phyloP scores from a whole-genome alignment of 2,888 invertebrate species.

The Drosophila greeni region DNA sequence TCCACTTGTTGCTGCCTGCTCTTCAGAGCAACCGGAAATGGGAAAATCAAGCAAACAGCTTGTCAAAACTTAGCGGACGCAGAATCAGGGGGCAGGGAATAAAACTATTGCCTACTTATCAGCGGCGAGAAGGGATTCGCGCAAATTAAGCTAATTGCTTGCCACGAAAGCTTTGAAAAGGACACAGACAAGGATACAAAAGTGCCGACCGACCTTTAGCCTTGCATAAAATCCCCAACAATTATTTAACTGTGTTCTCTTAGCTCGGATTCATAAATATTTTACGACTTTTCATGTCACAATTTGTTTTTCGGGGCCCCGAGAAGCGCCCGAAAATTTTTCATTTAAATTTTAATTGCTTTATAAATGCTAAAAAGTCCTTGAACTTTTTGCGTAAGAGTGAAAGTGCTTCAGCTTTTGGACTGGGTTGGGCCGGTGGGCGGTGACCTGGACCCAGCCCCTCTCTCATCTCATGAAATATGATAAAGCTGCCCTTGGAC shows the following conservation, averaged over 20 bases:
- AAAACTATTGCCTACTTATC: conserved; percentile 29
- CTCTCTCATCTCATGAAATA: conserved; percentile 31
- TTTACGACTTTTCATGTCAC: conserved; percentile 64
- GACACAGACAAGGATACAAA: background rate
- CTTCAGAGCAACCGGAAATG: conserved; percentile 17
- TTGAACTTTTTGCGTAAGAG: conserved; percentile 73
- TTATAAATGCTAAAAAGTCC: conserved; percentile 77
- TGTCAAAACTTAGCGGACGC: conserved; percentile 3
- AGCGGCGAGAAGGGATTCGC: background rate
- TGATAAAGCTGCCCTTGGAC: conserved; percentile 61
- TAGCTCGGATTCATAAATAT: conserved; percentile 50
- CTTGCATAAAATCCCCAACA: conserved; percentile 51
- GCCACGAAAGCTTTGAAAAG: conserved; percentile 4
- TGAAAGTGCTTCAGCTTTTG: conserved; percentile 47
- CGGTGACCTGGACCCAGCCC: too few species aligned
- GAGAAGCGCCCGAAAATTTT: conserved; percentile 57
- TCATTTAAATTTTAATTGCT: conserved; percentile 78
- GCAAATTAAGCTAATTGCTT: conserved; percentile 59
- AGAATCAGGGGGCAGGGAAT: conserved; percentile 1
- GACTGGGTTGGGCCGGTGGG: conserved; percentile 2
- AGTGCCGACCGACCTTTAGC: conserved; percentile 1
- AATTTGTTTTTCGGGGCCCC: conserved; percentile 48
- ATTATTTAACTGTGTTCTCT: conserved; percentile 59
- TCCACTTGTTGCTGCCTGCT: conserved; percentile 22
- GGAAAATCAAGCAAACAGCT: conserved; percentile 1